Evolutionary conservation across 1,140 invertebrate species (phyloP).

Genomic region (Microplitis mediator): DNA sequence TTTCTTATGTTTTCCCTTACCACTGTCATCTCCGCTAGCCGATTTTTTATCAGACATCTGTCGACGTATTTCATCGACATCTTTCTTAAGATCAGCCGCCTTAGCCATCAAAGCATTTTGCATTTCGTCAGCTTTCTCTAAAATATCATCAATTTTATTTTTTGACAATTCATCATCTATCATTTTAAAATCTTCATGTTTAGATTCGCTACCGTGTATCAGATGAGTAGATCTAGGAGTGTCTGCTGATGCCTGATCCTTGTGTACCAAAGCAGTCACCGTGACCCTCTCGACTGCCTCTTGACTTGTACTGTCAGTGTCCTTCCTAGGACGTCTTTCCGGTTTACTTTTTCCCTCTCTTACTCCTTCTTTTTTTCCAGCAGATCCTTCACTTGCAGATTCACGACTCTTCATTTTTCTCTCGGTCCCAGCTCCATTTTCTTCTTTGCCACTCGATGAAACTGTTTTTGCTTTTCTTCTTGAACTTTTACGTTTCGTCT

Average conservation of each 20-base stretch:
- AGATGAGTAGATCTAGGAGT: constrained; percentile 38
- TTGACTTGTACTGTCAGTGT: constrained; percentile 55
- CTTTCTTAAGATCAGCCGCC: constrained; percentile 49
- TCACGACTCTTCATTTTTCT: constrained; percentile 9
- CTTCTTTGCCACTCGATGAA: constrained; percentile 22
- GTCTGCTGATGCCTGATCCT: constrained; percentile 46
- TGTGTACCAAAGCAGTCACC: constrained; percentile 55
- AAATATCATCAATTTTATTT: constrained; percentile 44
- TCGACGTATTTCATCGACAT: constrained; percentile 51
- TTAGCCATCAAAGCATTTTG: constrained; percentile 44
- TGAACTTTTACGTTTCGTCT: constrained; percentile 30
- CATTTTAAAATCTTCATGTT: constrained; percentile 30
- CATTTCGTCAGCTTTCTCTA: constrained; percentile 46
- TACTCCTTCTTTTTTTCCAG: constrained; percentile 24
- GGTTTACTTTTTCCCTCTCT: constrained; percentile 14
- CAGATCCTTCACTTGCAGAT: not conserved
- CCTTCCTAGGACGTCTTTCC: constrained; percentile 27
- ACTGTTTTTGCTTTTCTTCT: constrained; percentile 32
- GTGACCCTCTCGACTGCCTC: constrained; percentile 52
- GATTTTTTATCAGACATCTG: constrained; percentile 56
- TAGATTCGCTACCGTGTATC: constrained; percentile 7
- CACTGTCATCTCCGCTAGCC: constrained; percentile 45
- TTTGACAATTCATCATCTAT: constrained; percentile 20
- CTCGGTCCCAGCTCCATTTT: constrained; percentile 10
- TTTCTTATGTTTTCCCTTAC: constrained; percentile 32